Conservation (phyloP, 2,888 invertebrate genomes). For the Sphinx pinastri region DNA sequence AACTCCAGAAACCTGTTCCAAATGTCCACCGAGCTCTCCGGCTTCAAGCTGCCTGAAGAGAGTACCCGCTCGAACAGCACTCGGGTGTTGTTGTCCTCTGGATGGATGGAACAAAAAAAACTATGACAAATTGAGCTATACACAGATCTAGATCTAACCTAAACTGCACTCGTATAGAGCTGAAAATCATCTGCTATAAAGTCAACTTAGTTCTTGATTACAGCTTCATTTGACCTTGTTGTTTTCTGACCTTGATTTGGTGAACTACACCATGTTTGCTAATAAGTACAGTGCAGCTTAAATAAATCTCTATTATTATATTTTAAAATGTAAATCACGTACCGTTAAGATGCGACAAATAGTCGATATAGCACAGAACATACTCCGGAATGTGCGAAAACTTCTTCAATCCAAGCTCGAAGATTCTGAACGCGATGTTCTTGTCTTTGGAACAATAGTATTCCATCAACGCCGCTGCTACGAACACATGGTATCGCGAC, state of each 20-base stretch:
- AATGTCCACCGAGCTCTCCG: conserved; percentile 97
- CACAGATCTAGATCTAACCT: background rate
- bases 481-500: conserved; percentile 96
- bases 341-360: conserved; percentile 98
- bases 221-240: no score
- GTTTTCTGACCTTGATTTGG: no score
- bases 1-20: conserved; percentile 99
- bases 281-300: background rate
- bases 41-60: conserved; percentile 94
- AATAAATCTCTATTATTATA: background rate
- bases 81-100: conserved; percentile 99
- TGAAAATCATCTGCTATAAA: no score
- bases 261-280: no score
- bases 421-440: conserved; percentile 97
- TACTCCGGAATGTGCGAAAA: conserved; percentile 98
- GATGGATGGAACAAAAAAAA: background rate
- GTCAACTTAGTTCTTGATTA: no score
- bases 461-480: conserved; percentile 99
- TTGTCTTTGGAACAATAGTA: conserved; percentile 99
- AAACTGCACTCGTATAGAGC: no score
- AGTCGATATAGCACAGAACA: conserved; percentile 97
- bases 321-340: conserved; percentile 40
- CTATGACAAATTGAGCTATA: background rate
- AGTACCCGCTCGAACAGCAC: conserved; percentile 99
- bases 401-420: conserved; percentile 98